Conservation (phyloP, 2,888 invertebrate species). For the Podabrus alpinus region DNA sequence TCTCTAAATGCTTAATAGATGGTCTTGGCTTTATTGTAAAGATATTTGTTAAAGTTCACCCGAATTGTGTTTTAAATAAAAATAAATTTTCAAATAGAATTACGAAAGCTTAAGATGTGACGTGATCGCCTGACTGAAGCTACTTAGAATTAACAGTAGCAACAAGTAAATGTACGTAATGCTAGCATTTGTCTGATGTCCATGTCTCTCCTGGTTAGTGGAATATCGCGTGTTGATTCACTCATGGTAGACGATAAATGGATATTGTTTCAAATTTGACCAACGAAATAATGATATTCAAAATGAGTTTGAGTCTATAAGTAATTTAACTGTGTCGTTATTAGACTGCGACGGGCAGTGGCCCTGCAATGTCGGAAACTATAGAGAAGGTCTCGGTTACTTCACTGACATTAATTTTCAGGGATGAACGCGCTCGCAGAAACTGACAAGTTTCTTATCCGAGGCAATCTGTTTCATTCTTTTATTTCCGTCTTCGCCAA, state of each 20-base stretch:
- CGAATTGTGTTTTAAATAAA: constrained; percentile 1
- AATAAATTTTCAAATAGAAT: constrained; percentile 4
- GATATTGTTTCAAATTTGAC: constrained; percentile 36
- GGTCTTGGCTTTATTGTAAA: not conserved
- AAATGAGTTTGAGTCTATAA: not conserved
- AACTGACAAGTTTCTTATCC: constrained; percentile 58
- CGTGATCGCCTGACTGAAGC: constrained; percentile 40
- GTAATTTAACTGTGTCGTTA: constrained; percentile 29
- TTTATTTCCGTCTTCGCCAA: constrained; percentile 50
- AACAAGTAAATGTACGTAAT: constrained; percentile 42
- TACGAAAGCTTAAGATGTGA: constrained; percentile 24
- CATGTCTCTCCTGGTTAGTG: constrained; percentile 37
- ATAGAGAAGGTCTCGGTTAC: constrained; percentile 40
- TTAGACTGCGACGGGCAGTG: constrained; percentile 39
- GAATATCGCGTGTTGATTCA: constrained; percentile 36
- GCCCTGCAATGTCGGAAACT: constrained; percentile 33
- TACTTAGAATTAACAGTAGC: constrained; percentile 44
- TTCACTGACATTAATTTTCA: constrained; percentile 56
- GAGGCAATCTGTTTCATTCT: constrained; percentile 55
- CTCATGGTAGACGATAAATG: constrained; percentile 33
- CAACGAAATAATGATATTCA: constrained; percentile 30
- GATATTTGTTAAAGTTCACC: not conserved
- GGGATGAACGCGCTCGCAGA: constrained; percentile 55
- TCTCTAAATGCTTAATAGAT: constrained; percentile 2
- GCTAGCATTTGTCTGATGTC: constrained; percentile 40